phyloP scores from a whole-genome alignment of 1,140 invertebrate genomes.

The Lepidurus couesii region DNA sequence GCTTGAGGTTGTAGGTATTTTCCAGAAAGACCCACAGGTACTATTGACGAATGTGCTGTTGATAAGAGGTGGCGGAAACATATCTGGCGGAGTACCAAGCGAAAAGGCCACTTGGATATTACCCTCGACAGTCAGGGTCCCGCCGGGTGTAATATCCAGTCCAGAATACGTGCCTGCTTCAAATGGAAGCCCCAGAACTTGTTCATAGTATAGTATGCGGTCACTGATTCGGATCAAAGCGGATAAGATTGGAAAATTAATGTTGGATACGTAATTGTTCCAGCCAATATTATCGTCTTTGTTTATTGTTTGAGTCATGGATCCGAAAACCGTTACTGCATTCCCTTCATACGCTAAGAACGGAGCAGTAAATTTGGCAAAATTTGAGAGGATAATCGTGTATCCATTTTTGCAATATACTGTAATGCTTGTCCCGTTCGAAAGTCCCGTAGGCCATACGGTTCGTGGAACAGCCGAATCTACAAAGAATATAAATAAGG shows the following conservation, averaged over 20 bases:
- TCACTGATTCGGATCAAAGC: not conserved
- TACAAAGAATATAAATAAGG: no score
- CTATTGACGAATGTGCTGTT: not conserved
- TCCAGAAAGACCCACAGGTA: not conserved
- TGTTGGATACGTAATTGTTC: not conserved
- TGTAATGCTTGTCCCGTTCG: no score
- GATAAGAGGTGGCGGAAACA: not conserved
- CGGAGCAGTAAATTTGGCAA: not conserved
- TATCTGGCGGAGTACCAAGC: not conserved
- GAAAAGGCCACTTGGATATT: not conserved
- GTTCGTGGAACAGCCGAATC: no score
- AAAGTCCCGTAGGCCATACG: no score
- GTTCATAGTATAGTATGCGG: not conserved
- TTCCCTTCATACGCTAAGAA: not conserved
- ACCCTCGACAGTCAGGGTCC: not conserved
- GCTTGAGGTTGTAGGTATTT: not conserved
- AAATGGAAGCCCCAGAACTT: not conserved
- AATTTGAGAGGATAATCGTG: not conserved
- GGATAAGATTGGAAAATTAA: not conserved
- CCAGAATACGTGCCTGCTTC: not conserved
- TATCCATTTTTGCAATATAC: not conserved
- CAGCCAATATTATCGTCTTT: not conserved
- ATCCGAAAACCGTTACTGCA: not conserved
- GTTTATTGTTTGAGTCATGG: not conserved
- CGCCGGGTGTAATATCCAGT: not conserved